phyloP scores from a whole-genome alignment of 2,797 vertebrate species.

The Syndactyla subalaris region DNA sequence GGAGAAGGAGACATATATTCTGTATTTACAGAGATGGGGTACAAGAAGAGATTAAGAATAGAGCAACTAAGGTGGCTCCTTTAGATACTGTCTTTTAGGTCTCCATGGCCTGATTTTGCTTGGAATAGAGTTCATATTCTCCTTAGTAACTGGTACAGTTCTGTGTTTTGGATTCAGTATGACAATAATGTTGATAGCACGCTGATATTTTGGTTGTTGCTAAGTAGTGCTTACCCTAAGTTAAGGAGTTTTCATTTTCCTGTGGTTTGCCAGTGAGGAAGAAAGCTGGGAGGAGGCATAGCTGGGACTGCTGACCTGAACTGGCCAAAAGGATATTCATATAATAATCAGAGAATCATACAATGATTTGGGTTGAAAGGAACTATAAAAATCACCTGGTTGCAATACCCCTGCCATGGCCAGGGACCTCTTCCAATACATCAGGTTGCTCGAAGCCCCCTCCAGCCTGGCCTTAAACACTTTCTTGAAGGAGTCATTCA shows the following conservation, averaged over 20 bases:
- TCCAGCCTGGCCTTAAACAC: background rate
- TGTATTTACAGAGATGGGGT: background rate
- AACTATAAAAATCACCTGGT: background rate
- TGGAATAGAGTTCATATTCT: background rate
- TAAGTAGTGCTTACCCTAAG: background rate
- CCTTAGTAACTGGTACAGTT: background rate
- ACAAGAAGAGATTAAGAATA: background rate
- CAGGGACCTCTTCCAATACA: background rate
- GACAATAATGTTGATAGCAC: background rate
- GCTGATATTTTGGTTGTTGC: background rate
- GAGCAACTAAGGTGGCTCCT: background rate
- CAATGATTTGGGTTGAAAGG: background rate
- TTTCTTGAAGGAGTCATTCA: background rate
- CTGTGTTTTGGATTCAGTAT: background rate
- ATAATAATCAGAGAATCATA: accelerated
- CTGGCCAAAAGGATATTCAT: background rate
- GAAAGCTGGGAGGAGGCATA: background rate
- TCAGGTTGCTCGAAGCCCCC: background rate
- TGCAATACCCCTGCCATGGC: background rate
- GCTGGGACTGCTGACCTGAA: background rate
- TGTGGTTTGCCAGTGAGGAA: background rate
- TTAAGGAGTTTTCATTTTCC: background rate
- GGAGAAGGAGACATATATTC: background rate
- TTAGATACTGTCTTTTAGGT: background rate
- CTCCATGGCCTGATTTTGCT: background rate